Base-by-base conservation (phyloP, 2,113 vertebrate species). In the Agelaius phoeniceus region DNA sequence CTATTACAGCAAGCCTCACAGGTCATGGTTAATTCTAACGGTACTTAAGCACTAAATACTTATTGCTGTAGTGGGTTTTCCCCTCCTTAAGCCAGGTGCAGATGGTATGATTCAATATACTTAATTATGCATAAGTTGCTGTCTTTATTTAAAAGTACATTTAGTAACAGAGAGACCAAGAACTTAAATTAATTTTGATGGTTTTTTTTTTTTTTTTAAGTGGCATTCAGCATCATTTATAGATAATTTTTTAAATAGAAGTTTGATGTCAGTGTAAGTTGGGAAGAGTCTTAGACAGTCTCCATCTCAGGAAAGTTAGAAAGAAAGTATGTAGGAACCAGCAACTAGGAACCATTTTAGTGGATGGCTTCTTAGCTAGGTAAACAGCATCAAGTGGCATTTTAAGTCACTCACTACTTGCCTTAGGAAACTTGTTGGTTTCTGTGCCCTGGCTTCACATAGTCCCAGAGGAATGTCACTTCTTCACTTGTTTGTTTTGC, bases 401-500 rank as follows among this genome's bases (percentile, higher is more conserved):
- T 87, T 84, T 68, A 84, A 87, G 41, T 69, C 82, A 16, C 58
- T 94, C 31, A 27, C 28, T 83, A 2, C n/a, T 74, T 9, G 5
- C 55, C 9, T 3, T 28, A 33, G 68, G 54, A 89, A 81, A 11
- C 33, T 21, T 46, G 20, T 23, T 81, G n/a, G 4, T 43, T 92
- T 95, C 55, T 91, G 74, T 89, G 54, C 28, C 51, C 41, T 87
- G 87, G 24, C n/a, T 82, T 91, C 16, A 12, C 23, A 46, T 33
- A 69, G 37, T 66, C 51, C 33, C 73, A 89, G 27, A 81, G 61
- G 65, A 94, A 62, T 87, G 73, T 78, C 31, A 54, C 69, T 93
- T 82, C 87, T 86, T 93, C 57, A 49, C 61, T 93, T 94, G 83
- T 94, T 96, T 96, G 65, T 94, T 93, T 93, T 89, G 46, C 57